These are phyloP conservation scores for Smutsia gigantea DNA, from an alignment of 2,797 vertebrate species.

Conservation along the genomic window DNA sequence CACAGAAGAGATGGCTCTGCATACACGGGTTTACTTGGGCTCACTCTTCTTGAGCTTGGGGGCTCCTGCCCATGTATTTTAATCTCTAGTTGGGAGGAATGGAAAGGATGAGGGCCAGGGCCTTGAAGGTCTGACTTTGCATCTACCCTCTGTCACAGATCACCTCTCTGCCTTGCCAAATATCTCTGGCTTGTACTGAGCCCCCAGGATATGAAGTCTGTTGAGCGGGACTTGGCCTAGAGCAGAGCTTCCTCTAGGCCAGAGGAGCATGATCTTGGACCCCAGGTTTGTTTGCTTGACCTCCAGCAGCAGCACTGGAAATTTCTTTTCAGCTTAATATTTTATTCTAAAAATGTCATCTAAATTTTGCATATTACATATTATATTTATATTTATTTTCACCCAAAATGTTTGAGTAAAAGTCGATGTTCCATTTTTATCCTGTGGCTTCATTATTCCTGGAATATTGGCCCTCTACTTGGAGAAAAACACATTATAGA, in stretches of 20 bases:
- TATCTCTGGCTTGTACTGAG: not conserved
- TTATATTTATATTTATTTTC: not conserved
- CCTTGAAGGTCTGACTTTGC: not conserved
- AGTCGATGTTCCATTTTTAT: not conserved
- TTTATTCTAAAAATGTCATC: not conserved
- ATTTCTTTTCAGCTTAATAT: not conserved
- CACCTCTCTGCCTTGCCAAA: not conserved
- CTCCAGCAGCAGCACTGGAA: not conserved
- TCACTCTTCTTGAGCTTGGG: not conserved
- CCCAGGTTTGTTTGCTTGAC: not conserved
- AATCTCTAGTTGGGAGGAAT: not conserved
- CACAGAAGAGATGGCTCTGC: not conserved
- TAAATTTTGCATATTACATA: not conserved
- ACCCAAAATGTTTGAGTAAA: not conserved
- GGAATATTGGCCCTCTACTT: not conserved
- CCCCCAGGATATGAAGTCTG: not conserved
- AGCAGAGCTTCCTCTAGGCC: not conserved
- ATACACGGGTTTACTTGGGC: not conserved
- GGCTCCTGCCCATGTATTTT: not conserved
- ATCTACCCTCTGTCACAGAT: not conserved
- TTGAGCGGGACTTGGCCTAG: no score
- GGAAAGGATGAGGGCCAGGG: not conserved
- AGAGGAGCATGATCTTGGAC: not conserved
- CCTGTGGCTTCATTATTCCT: not conserved
- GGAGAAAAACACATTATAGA: not conserved